A percentile compares a stretch with the other conserved stretches of the same genome.
phyloP scores from a whole-genome alignment of 2,113 vertebrate species.

The Perca fluviatilis region DNA sequence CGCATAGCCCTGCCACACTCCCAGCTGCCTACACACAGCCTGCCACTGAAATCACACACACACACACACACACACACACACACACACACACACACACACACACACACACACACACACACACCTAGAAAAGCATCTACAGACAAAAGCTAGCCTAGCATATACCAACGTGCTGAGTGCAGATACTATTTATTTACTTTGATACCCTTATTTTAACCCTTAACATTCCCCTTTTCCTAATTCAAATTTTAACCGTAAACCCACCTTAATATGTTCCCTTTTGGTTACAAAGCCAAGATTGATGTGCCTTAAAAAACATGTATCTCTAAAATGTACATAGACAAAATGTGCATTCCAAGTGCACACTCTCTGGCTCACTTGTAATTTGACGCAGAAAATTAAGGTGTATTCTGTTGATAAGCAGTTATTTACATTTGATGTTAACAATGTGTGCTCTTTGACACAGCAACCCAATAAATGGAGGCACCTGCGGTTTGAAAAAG shows the following conservation, averaged over 20 bases:
- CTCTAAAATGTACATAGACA: no score
- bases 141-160: not conserved
- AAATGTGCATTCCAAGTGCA: not conserved
- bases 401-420: not conserved
- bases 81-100: slow-evolving; percentile 30
- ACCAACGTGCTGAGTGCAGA: not conserved
- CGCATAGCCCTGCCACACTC: slow-evolving; percentile 83
- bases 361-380: not conserved
- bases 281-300: not conserved
- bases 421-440: not conserved
- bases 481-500: slow-evolving; percentile 36
- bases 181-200: not conserved
- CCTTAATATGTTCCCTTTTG: not conserved
- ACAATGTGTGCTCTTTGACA: slow-evolving; percentile 27
- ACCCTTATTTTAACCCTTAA: not conserved
- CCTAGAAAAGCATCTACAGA: slow-evolving; percentile 30
- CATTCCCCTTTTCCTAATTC: not conserved
- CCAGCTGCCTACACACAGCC: slow-evolving; percentile 72
- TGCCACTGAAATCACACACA: slow-evolving; percentile 46
- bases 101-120: slow-evolving; percentile 21
- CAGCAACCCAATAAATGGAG: slow-evolving; percentile 44
- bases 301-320: not conserved
- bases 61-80: slow-evolving; percentile 31
- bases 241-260: not conserved
- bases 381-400: slow-evolving; percentile 4